A percentile compares a stretch with the other conserved stretches of the same genome.
These are phyloP conservation scores for Falco columbarius DNA, from an alignment of 2,797 vertebrate species.

Conservation along the genomic window DNA sequence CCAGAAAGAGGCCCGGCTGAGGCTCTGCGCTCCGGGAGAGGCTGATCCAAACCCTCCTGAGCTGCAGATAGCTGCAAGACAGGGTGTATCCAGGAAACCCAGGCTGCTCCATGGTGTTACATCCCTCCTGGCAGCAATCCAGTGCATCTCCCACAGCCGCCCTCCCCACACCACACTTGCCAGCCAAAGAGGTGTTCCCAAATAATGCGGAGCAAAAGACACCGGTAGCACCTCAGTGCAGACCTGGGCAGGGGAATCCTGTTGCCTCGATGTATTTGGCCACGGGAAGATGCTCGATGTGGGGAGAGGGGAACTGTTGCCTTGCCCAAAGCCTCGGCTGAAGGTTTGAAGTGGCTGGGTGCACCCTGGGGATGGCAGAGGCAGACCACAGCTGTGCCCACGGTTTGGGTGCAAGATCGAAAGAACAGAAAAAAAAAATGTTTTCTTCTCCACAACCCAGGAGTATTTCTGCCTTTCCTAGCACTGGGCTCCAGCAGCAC, in stretches of 20 bases:
- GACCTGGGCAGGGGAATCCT: not conserved
- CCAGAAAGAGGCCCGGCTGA: constrained; percentile 56
- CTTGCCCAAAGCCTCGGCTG: not conserved
- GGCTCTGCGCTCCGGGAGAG: not conserved
- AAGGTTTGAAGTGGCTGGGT: not conserved
- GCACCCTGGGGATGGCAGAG: not conserved
- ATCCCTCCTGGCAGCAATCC: constrained; percentile 6
- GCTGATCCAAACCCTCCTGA: not conserved
- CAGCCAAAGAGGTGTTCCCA: not conserved
- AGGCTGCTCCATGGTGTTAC: not conserved
- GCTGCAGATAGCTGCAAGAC: constrained; percentile 47
- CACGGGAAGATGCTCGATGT: accelerated
- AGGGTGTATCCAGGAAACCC: constrained; percentile 45
- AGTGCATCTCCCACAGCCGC: not conserved
- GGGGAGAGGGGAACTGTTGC: not conserved
- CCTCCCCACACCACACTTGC: not conserved
- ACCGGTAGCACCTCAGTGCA: accelerated
- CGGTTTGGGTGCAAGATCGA: not conserved
- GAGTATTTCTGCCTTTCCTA: not conserved
- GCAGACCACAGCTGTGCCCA: not conserved
- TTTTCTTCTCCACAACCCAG: not conserved
- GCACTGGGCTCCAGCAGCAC: not conserved
- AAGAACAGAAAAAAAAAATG: not conserved
- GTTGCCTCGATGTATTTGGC: accelerated
- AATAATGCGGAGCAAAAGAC: not conserved